A percentile compares a stretch with the other conserved stretches of the same genome.
Conservation (phyloP, 2,113 vertebrate genomes). For the Apteryx mantelli region DNA sequence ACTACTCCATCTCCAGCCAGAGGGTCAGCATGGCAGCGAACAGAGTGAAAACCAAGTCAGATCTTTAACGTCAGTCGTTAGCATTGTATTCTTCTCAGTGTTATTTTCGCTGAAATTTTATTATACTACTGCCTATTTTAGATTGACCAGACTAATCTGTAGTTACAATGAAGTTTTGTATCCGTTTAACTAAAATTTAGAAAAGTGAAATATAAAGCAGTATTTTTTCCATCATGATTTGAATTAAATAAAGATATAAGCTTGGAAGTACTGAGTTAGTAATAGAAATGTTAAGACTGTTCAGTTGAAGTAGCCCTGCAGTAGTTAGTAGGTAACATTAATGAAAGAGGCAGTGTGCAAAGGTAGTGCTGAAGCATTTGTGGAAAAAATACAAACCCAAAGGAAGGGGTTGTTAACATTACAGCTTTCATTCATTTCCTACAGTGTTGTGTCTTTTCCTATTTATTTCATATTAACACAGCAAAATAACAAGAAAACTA, state of each 20-base stretch:
- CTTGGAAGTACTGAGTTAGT: background rate
- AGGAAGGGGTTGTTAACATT: conserved; percentile 12
- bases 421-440: conserved; percentile 54
- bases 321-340: conserved; percentile 29
- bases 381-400: conserved; percentile 36
- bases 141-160: background rate
- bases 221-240: background rate
- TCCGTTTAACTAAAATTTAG: conserved; percentile 18
- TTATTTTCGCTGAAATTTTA: background rate
- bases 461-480: conserved; percentile 7
- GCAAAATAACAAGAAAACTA: conserved; percentile 1
- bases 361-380: background rate
- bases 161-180: background rate
- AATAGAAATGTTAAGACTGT: conserved; percentile 23
- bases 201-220: background rate
- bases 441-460: background rate
- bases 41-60: background rate
- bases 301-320: conserved; percentile 31
- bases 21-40: background rate
- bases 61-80: conserved; percentile 3
- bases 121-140: background rate
- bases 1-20: background rate
- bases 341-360: conserved; percentile 25
- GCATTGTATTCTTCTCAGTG: background rate
- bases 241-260: conserved; percentile 35